Base-by-base conservation (phyloP, 1,140 invertebrate species). In the Ips typographus region DNA sequence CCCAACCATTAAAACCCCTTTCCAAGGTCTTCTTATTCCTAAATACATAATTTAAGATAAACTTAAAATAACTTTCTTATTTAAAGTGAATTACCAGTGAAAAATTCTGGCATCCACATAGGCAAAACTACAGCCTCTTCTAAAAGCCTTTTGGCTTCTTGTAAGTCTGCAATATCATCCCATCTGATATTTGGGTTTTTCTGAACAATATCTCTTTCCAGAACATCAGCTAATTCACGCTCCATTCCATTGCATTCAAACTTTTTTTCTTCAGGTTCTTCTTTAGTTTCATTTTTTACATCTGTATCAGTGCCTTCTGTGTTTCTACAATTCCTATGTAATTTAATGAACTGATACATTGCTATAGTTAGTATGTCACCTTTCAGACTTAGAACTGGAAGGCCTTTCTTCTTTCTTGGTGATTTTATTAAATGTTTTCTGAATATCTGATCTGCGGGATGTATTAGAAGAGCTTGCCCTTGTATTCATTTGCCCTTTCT, bases 41-140 rank as follows among this genome's bases (percentile, higher is more conserved):
- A 55, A 55, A 55, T 36, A 22, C 8, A 55, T 6, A 36, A 37
- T 55, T 6, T 36, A 7, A 52, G 6, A 53, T 52, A 40, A 3
- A 1, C 36, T 5, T 57, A 51, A 70, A 38, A 22, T 55, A 37
- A 5, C 44, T 5, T 2, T 42, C 2, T 43, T 40, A 53, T 64
- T 22, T 22, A 22, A 22, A 22, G 22, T 22, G 22, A 22, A 22
- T 22, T 22, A 77, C 77, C 92, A 83, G 94, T 98, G 80, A 99
- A 99, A 82, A 96, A 99, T 78, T 99, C 95, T 3, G 98, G 97
- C 90, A 99, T 98, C 86, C 94, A 91, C 88, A 98, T 94, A 4
- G 98, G 98, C 74, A 99, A 83, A 22, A 99, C 96, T 36, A 99
- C 96, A 60, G 98, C 97, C 85, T 99, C 98, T 82, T 99, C 95